Percentiles rank a stretch among this genome's conserved stretches.
phyloP scores from a whole-genome alignment of 2,113 vertebrate genomes.

The Jaculus jaculus region DNA sequence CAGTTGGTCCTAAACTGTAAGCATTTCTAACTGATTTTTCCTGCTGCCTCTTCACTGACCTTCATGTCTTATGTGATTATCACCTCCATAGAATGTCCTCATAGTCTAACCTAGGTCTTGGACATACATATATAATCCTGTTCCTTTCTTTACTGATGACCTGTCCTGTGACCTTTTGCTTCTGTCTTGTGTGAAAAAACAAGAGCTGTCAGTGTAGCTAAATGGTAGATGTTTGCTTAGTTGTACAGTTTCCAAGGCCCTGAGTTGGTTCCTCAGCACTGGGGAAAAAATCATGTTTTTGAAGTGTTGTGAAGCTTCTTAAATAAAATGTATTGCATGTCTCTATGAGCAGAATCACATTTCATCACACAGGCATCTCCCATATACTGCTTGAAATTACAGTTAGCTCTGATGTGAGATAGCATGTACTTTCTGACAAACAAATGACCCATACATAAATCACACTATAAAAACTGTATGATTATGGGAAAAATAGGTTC shows the following conservation, averaged over 20 bases:
- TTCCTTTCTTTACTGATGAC: background rate
- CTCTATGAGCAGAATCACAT: background rate
- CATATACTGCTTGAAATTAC: background rate
- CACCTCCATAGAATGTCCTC: background rate
- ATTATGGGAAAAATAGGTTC: background rate
- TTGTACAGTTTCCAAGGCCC: background rate
- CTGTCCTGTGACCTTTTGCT: background rate
- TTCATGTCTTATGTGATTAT: no score
- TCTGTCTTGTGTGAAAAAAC: background rate
- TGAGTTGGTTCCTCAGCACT: background rate
- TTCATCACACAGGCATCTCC: background rate
- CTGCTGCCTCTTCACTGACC: accelerated
- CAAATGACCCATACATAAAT: background rate
- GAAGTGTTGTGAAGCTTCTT: background rate
- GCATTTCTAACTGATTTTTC: background rate
- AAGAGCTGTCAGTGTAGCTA: background rate
- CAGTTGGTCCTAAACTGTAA: accelerated
- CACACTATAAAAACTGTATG: background rate
- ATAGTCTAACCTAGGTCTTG: background rate
- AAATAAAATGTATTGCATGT: background rate
- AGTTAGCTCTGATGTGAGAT: background rate
- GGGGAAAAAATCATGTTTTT: background rate
- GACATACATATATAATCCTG: accelerated
- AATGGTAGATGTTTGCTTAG: background rate
- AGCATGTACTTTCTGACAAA: background rate